Percentiles rank a stretch among this genome's conserved stretches.
These are phyloP conservation scores for Thysanoteuthis rhombus DNA, from an alignment of 2,888 invertebrate genomes.

Conservation along the genomic window DNA sequence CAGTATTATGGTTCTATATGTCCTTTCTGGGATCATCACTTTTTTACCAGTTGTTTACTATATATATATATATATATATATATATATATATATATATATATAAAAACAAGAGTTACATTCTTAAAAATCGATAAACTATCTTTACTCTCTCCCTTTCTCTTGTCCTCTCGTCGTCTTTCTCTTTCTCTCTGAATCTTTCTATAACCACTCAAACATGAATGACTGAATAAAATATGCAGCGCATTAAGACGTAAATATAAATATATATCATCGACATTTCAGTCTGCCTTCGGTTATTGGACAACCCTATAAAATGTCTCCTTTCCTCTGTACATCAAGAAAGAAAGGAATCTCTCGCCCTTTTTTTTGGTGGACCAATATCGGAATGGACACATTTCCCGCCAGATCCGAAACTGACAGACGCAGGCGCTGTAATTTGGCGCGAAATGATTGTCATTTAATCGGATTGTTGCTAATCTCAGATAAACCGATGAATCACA, in stretches of 20 bases:
- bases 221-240: background rate
- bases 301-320: background rate
- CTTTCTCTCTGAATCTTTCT: background rate
- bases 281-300: background rate
- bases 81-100: too few relatives aligned
- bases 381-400: background rate
- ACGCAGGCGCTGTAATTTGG: background rate
- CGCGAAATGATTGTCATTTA: background rate
- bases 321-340: background rate
- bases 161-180: background rate
- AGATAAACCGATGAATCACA: background rate
- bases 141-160: background rate
- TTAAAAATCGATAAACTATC: background rate
- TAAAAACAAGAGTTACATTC: too few relatives aligned
- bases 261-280: background rate
- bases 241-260: background rate
- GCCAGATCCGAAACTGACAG: background rate
- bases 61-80: too few relatives aligned
- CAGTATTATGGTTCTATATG: too few relatives aligned
- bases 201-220: background rate
- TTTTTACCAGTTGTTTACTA: too few relatives aligned
- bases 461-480: constrained; percentile 12
- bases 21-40: too few relatives aligned
- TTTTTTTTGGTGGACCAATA: background rate
- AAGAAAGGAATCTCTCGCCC: background rate